phyloP scores from a whole-genome alignment of 2,888 invertebrate genomes.

The Drosophila niveifrons region DNA sequence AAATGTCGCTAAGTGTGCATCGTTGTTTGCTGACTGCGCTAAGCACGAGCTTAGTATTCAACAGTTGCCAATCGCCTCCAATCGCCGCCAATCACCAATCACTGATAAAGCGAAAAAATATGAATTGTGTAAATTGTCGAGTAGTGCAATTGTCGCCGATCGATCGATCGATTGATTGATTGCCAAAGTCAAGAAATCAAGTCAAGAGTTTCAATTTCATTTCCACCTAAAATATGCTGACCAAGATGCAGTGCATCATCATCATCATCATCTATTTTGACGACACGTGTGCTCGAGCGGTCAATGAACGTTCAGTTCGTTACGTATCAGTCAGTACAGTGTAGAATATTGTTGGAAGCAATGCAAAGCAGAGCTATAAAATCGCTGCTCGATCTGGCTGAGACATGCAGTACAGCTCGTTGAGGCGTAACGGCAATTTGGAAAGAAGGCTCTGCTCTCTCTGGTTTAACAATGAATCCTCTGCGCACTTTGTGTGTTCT shows the following conservation, averaged over 20 bases:
- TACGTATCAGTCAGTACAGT: neutral
- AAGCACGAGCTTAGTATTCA: neutral
- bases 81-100: constrained; percentile 11
- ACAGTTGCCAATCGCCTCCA: neutral
- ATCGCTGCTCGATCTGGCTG: neutral
- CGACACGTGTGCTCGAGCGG: constrained; percentile 43
- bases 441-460: constrained; percentile 20
- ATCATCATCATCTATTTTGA: constrained; percentile 22
- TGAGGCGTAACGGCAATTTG: constrained; percentile 46
- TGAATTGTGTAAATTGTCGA: constrained; percentile 26
- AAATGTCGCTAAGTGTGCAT: constrained; percentile 29
- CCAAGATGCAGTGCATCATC: constrained; percentile 20
- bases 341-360: no score
- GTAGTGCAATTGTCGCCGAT: constrained; percentile 14
- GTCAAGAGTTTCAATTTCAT: constrained; percentile 36
- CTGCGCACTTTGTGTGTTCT: constrained; percentile 66
- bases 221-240: constrained; percentile 50
- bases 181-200: constrained; percentile 3
- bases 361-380: constrained; percentile 55
- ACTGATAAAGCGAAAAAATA: constrained; percentile 46
- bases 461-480: constrained; percentile 65
- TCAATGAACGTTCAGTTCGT: constrained; percentile 15
- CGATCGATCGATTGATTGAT: constrained; percentile 12
- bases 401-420: constrained; percentile 66
- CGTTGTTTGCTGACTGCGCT: constrained; percentile 34